Percentiles rank a stretch among this genome's conserved stretches.
Evolutionary conservation across 92 coral and sea anemone species (phyloP).

Genomic region (Porites rus): DNA sequence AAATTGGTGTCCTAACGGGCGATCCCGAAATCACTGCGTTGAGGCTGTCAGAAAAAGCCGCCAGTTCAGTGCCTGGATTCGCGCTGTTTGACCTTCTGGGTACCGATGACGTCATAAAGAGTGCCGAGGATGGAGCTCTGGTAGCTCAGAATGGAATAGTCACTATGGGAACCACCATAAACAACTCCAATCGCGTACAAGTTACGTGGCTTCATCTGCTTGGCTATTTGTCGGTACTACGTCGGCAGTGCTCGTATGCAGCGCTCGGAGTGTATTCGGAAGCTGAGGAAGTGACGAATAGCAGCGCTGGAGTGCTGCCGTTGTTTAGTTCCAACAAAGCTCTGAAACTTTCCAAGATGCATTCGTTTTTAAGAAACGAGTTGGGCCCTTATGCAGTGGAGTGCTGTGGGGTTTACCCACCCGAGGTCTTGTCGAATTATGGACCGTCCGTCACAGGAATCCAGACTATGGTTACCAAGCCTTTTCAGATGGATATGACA

Average conservation of each 20-base stretch:
- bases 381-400: slow-evolving; percentile 78
- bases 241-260: slow-evolving; percentile 94
- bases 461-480: slow-evolving; percentile 45
- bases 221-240: slow-evolving; percentile 85
- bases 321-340: slow-evolving; percentile 79
- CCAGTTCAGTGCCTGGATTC: slow-evolving; percentile 76
- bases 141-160: slow-evolving; percentile 79
- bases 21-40: slow-evolving; percentile 83
- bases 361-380: slow-evolving; percentile 79
- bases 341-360: slow-evolving; percentile 85
- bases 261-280: slow-evolving; percentile 82
- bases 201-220: slow-evolving; percentile 95
- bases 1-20: slow-evolving; percentile 78
- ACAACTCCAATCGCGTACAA: slow-evolving; percentile 79
- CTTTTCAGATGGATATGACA: slow-evolving; percentile 34
- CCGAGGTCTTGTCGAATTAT: slow-evolving; percentile 58
- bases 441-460: slow-evolving; percentile 30
- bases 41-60: slow-evolving; percentile 76
- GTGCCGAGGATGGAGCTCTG: slow-evolving; percentile 50
- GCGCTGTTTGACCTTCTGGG: slow-evolving; percentile 95
- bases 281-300: slow-evolving; percentile 46
- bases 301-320: slow-evolving; percentile 59
- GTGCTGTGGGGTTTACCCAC: slow-evolving; percentile 88
- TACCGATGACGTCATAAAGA: slow-evolving; percentile 78
- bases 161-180: slow-evolving; percentile 82